Evolutionary conservation across 2,888 invertebrate genomes (phyloP).

Genomic region (Pristionchus fissidentatus): DNA sequence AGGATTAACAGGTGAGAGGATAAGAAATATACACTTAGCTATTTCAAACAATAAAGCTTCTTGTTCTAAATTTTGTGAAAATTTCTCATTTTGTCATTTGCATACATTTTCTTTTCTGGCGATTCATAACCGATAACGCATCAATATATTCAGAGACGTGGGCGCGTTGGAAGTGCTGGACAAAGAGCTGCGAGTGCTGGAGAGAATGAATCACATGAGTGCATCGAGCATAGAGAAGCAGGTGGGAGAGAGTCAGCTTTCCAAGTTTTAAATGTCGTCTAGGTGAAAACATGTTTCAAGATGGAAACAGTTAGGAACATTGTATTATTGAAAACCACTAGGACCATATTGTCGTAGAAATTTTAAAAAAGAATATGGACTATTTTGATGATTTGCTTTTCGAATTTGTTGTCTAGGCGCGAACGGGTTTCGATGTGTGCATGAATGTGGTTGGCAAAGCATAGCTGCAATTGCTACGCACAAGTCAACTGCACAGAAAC

Average conservation of each 20-base stretch:
- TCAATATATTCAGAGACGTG: constrained; percentile 36
- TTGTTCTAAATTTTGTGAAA: not conserved
- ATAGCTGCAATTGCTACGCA: too few species aligned
- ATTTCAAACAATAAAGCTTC: not conserved
- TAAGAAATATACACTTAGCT: too few species aligned
- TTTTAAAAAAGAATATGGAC: too few species aligned
- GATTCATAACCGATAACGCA: not conserved
- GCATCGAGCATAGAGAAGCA: constrained; percentile 59
- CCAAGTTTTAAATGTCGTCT: too few species aligned
- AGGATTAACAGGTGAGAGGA: constrained; percentile 22
- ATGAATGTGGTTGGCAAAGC: too few species aligned
- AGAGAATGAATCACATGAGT: constrained; percentile 43
- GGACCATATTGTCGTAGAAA: too few species aligned
- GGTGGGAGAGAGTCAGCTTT: constrained; percentile 48
- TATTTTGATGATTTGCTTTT: too few species aligned
- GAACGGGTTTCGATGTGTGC: too few species aligned
- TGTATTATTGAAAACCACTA: not conserved
- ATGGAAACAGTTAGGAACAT: not conserved
- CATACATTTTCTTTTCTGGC: not conserved
- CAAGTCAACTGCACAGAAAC: too few species aligned
- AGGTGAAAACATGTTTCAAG: not conserved
- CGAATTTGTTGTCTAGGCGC: too few species aligned
- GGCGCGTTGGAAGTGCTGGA: constrained; percentile 47
- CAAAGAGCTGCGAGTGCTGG: constrained; percentile 41
- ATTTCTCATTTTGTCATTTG: too few species aligned